A percentile compares a stretch with the other conserved stretches of the same genome.
These are phyloP conservation scores for Drosophila borealis DNA, from an alignment of 2,888 invertebrate genomes.

Conservation along the genomic window DNA sequence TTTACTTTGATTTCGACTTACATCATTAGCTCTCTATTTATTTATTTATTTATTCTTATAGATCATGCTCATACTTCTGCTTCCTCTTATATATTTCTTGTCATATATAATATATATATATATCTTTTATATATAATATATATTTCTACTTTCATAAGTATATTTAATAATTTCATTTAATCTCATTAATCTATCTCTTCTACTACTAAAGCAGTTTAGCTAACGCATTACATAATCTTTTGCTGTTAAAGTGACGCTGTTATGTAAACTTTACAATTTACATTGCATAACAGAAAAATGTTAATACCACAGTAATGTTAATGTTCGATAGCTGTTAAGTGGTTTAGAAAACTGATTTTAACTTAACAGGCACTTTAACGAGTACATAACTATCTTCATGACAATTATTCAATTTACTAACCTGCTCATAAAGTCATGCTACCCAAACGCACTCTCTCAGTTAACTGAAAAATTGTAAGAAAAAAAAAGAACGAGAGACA, in stretches of 20 bases:
- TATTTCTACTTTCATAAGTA: no score
- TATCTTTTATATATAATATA: no score
- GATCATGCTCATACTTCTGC: no score
- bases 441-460: not conserved
- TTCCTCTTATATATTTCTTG: no score
- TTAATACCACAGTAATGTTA: not conserved
- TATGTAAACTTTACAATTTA: not conserved
- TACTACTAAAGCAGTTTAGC: not conserved
- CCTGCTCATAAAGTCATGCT: not conserved
- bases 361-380: no score
- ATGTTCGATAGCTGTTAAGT: not conserved
- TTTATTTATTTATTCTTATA: no score
- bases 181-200: no score
- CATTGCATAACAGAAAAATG: not conserved
- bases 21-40: no score
- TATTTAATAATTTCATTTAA: no score
- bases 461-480: slow-evolving; percentile 26
- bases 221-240: not conserved
- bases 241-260: not conserved
- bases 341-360: not conserved
- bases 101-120: no score
- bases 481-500: slow-evolving; percentile 9
- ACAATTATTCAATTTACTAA: not conserved
- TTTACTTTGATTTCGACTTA: no score
- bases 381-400: no score